A percentile compares a stretch with the other conserved stretches of the same genome.
These are phyloP conservation scores for Cephus rjabovi DNA, from an alignment of 2,888 invertebrate genomes.

Conservation along the genomic window DNA sequence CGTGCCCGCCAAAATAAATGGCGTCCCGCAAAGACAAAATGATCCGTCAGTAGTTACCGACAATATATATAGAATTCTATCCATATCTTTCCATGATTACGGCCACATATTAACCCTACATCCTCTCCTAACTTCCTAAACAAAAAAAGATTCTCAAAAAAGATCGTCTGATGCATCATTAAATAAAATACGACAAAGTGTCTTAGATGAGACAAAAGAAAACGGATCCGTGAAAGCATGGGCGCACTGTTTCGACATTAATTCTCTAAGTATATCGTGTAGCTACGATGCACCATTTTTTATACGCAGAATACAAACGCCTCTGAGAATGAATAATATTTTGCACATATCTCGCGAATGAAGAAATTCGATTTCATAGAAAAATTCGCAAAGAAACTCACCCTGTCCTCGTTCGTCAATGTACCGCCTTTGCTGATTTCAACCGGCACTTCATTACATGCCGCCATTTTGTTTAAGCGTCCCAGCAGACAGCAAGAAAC, in stretches of 20 bases:
- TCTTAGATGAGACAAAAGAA: not conserved
- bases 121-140: not conserved
- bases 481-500: constrained; percentile 51
- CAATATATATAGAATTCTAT: not conserved
- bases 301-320: not conserved
- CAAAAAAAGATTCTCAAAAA: not conserved
- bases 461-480: constrained; percentile 59
- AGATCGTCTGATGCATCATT: not conserved
- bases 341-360: not conserved
- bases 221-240: not conserved
- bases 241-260: not conserved
- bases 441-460: constrained; percentile 57
- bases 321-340: not conserved
- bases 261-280: not conserved
- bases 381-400: constrained; percentile 36
- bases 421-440: constrained; percentile 51
- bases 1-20: constrained; percentile 63
- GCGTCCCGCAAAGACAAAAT: constrained; percentile 46
- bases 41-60: constrained; percentile 4
- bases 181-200: not conserved
- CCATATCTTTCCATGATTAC: not conserved
- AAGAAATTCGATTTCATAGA: not conserved
- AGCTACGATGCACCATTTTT: constrained; percentile 1
- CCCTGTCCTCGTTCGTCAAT: constrained; percentile 48
- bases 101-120: not conserved